Evolutionary conservation across 2,797 vertebrate genomes (phyloP).

Genomic region (Chanos chanos): DNA sequence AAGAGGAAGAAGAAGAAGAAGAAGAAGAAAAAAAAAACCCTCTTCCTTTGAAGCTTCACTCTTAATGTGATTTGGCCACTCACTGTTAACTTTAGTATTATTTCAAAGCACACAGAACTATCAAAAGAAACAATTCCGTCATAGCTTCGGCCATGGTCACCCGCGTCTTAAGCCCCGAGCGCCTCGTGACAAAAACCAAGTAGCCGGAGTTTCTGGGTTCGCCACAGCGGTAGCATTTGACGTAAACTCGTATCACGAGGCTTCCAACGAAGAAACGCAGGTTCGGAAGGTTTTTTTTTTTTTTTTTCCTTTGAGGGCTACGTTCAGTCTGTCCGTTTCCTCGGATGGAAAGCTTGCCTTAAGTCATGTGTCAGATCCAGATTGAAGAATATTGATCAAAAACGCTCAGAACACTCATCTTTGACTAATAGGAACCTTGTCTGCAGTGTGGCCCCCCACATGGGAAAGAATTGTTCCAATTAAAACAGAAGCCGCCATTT

Average conservation of each 20-base stretch:
- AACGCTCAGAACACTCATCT: too few relatives aligned
- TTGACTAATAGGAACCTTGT: slow-evolving; percentile 19
- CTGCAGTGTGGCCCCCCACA: slow-evolving; percentile 31
- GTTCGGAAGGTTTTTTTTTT: too few relatives aligned
- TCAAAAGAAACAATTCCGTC: slow-evolving; percentile 33
- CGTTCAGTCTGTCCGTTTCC: background rate
- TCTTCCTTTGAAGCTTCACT: slow-evolving; percentile 38
- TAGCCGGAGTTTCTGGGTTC: background rate
- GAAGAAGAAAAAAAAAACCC: too few relatives aligned
- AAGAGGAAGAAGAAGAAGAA: too few relatives aligned
- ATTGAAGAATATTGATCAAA: slow-evolving; percentile 71
- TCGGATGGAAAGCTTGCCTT: slow-evolving; percentile 17
- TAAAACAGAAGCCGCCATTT: slow-evolving; percentile 69
- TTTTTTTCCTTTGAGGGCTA: slow-evolving; percentile 16
- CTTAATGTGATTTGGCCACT: slow-evolving; percentile 67
- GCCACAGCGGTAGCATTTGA: slow-evolving; percentile 29
- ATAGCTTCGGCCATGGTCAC: slow-evolving; percentile 32
- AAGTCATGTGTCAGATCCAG: slow-evolving; percentile 45
- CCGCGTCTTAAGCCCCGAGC: slow-evolving; percentile 24
- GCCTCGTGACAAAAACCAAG: slow-evolving; percentile 6
- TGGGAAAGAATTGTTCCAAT: slow-evolving; percentile 52
- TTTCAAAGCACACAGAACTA: slow-evolving; percentile 61
- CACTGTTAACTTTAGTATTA: slow-evolving; percentile 69
- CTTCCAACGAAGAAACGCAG: slow-evolving; percentile 9
- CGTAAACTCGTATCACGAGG: slow-evolving; percentile 17